A percentile compares a stretch with the other conserved stretches of the same genome.
phyloP scores from a whole-genome alignment of 1,140 invertebrate species.

The Lepidurus apus region DNA sequence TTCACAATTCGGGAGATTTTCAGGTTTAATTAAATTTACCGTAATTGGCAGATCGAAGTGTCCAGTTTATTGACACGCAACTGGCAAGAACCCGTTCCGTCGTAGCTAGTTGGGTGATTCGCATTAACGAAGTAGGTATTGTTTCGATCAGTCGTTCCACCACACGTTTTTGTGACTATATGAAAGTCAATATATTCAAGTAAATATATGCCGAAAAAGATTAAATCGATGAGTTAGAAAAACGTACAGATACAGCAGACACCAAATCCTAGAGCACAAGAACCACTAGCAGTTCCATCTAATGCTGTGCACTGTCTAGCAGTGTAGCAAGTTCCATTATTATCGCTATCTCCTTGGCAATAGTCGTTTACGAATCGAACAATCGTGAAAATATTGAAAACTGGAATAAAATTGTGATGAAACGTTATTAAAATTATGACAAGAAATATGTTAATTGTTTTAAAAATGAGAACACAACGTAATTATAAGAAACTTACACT shows the following conservation, averaged over 20 bases:
- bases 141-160: not conserved
- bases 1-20: not conserved
- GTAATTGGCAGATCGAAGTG: not conserved
- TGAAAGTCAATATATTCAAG: not conserved
- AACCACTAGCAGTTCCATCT: not conserved
- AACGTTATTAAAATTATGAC: too few relatives aligned
- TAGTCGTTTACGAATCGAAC: not conserved
- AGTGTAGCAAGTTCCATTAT: slow-evolving; percentile 5
- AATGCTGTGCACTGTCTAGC: not conserved
- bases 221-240: not conserved
- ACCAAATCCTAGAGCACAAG: not conserved
- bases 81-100: not conserved
- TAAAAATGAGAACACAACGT: too few relatives aligned
- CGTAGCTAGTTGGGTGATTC: not conserved
- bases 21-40: not conserved
- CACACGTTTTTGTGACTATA: not conserved
- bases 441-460: too few relatives aligned
- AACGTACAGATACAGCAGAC: not conserved
- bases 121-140: not conserved
- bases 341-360: not conserved
- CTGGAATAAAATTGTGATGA: not conserved
- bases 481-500: not conserved
- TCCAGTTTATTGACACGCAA: not conserved
- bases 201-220: not conserved
- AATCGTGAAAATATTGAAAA: slow-evolving; percentile 7